Base-by-base conservation (phyloP, 2,888 invertebrate genomes). In the Caenorhabditis sinica region DNA sequence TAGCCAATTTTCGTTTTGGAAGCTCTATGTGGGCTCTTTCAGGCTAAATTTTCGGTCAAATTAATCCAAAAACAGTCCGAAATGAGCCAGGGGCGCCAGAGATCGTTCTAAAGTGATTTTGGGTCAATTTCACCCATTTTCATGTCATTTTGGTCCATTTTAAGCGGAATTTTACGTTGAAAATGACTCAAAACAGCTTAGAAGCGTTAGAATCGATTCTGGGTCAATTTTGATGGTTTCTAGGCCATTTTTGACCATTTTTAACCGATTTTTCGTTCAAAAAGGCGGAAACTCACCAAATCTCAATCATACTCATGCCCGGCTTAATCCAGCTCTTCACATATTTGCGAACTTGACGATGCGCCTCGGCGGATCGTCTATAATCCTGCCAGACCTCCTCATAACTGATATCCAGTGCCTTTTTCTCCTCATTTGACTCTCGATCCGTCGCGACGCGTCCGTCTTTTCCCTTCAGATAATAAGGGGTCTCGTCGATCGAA, bases 251-350 rank as follows among this genome's bases (percentile, higher is more conserved):
- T 20, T 20, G 11, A 8, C 20, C 8, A 20, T n/a, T 49, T 6
- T 20, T 0, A 49, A 20, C 2, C 49, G 15, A 20, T n/a, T n/a
- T 33, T 60, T 3, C 8, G 9, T 2, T 58, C 36, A 11, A n/a
- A n/a, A 83, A 8, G 15, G 5, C 2, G 8, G 1, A 56, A 15
- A 2, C 87, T 74, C 89, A 94, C 94, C 97, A 98, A 89, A 99
- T 98, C 93, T 98, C 95, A 91, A 98, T 97, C 98, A 99, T 98
- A 0, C 96, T 96, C 97, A 98, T 97, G 75, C 98, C 99, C 0
- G 99, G 97, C 93, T 97, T 97, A 58, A 99, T 96, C 95, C 96
- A 97, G 76, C 95, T 95, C 93, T 96, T 96, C 93, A 99, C 97
- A 93, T 97, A 95, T 93, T 96, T 95, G 71, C 97, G 95, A 17